Conservation (phyloP, 2,113 vertebrate genomes). For the Neogobius melanostomus region DNA sequence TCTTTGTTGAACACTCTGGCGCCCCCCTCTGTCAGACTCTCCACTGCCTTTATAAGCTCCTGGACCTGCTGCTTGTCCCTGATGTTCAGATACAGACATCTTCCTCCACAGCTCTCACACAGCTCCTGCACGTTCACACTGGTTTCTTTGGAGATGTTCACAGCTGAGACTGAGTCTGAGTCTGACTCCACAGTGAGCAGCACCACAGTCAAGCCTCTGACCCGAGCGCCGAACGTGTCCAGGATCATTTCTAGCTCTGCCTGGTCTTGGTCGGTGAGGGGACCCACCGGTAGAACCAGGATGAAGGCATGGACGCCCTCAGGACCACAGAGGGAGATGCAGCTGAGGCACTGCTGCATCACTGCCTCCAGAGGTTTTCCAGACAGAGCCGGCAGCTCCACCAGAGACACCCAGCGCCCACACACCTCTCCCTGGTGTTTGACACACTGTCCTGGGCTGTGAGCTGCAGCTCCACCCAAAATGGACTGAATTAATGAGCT, state of each 20-base stretch:
- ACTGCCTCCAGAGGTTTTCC: constrained; percentile 18
- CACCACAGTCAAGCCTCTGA: constrained; percentile 30
- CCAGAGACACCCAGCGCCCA: constrained; percentile 30
- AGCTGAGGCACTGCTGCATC: constrained; percentile 3
- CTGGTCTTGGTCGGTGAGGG: constrained; percentile 32
- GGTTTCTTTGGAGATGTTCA: constrained; percentile 6
- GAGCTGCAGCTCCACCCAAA: constrained; percentile 2
- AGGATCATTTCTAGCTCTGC: constrained; percentile 41
- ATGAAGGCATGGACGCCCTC: constrained; percentile 13
- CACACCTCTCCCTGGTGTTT: constrained; percentile 28
- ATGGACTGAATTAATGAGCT: constrained; percentile 16
- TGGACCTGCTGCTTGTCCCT: constrained; percentile 16
- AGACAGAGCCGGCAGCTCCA: constrained; percentile 41
- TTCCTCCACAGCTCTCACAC: neutral
- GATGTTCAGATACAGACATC: constrained; percentile 2
- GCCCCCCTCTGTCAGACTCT: neutral
- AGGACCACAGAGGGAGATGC: constrained; percentile 32
- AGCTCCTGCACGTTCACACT: constrained; percentile 1
- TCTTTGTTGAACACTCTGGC: neutral
- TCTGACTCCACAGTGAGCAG: constrained; percentile 30
- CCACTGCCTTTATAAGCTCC: constrained; percentile 6
- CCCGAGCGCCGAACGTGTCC: constrained; percentile 2
- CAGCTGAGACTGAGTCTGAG: neutral
- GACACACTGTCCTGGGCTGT: constrained; percentile 9
- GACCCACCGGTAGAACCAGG: constrained; percentile 16